Evolutionary conservation across 2,113 vertebrate species (phyloP).

Genomic region (Stomatorhinus ivindoensis): DNA sequence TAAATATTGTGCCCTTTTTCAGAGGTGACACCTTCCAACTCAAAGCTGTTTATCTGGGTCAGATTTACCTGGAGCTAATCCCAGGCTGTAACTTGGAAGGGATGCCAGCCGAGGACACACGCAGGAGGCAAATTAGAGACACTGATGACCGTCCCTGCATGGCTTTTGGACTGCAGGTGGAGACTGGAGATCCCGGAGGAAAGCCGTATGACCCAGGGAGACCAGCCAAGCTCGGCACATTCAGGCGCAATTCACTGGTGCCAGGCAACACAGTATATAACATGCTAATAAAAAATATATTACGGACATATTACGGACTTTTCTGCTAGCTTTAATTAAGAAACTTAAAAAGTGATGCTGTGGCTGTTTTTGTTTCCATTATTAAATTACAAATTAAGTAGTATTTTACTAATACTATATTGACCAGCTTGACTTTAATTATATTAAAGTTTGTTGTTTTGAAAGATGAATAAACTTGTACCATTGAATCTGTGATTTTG

Average conservation of each 20-base stretch:
- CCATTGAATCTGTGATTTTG: background rate
- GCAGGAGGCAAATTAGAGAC: background rate
- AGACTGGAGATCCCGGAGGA: background rate
- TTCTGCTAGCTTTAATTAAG: background rate
- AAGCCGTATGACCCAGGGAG: background rate
- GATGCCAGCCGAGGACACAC: background rate
- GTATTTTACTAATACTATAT: background rate
- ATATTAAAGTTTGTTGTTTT: background rate
- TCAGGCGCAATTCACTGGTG: background rate
- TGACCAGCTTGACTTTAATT: background rate
- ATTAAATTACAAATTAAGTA: background rate
- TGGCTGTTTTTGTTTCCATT: background rate
- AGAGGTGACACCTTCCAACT: background rate
- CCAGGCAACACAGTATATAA: background rate
- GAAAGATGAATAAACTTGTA: background rate
- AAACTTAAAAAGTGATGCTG: background rate
- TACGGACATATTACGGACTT: background rate
- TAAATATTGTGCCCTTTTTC: background rate
- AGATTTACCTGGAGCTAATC: background rate
- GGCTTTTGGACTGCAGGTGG: background rate
- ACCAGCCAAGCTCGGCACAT: background rate
- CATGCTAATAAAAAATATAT: background rate
- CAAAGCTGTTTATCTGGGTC: background rate
- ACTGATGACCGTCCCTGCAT: background rate
- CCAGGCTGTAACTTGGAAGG: background rate